Evolutionary conservation across 2,797 vertebrate genomes (phyloP).

Genomic region (Brachyalestes nurse): DNA sequence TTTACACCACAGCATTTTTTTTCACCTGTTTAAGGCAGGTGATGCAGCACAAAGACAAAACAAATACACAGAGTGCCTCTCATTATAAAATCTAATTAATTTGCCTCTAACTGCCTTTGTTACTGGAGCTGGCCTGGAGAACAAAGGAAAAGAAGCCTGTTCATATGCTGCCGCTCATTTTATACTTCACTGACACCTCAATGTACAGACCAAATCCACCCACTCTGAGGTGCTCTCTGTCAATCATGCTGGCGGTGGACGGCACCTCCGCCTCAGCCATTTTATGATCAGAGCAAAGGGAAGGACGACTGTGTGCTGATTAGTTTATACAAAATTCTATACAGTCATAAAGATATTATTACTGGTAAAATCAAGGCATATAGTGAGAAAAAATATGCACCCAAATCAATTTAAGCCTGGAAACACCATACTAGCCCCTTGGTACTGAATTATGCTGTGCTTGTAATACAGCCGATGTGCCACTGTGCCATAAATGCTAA

Average conservation of each 20-base stretch:
- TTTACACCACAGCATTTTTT: conserved; percentile 31
- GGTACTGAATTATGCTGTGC: not conserved
- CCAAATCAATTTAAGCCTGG: not conserved
- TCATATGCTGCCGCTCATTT: conserved; percentile 32
- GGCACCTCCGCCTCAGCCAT: conserved; percentile 56
- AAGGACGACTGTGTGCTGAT: conserved; percentile 7
- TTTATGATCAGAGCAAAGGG: conserved; percentile 51
- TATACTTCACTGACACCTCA: conserved; percentile 34
- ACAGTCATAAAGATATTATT: not conserved
- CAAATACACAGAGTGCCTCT: conserved; percentile 51
- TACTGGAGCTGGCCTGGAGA: conserved; percentile 62
- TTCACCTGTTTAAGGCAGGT: conserved; percentile 46
- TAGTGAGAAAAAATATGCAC: not conserved
- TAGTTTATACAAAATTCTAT: conserved; percentile 2
- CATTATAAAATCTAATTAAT: conserved; percentile 69
- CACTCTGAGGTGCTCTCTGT: conserved; percentile 49
- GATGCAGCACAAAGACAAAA: conserved; percentile 36
- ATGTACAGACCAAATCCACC: conserved; percentile 56
- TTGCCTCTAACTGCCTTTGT: conserved; percentile 70
- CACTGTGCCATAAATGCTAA: not conserved
- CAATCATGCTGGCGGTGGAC: conserved; percentile 56
- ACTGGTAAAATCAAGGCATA: no score
- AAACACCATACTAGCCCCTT: not conserved
- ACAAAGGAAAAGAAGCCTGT: conserved; percentile 65
- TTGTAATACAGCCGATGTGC: not conserved